Conservation (phyloP, 2,888 invertebrate species). For the Coleophora flavipennella region DNA sequence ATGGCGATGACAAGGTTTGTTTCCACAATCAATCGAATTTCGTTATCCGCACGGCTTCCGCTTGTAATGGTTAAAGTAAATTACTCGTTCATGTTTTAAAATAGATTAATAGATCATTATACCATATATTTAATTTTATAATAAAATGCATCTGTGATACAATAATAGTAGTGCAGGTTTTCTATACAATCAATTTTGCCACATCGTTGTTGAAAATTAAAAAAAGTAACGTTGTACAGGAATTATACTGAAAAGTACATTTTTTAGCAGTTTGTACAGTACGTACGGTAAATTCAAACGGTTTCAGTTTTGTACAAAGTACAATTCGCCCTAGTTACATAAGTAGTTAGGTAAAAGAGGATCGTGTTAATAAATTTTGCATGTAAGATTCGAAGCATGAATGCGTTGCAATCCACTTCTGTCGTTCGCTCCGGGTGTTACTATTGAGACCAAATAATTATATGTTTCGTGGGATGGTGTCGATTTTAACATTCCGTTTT, state of each 20-base stretch:
- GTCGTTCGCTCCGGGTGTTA: slow-evolving; percentile 62
- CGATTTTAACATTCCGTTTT: slow-evolving; percentile 71
- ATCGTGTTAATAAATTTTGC: slow-evolving; percentile 55
- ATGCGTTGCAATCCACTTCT: slow-evolving; percentile 51
- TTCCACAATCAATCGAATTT: slow-evolving; percentile 9
- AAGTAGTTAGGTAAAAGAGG: slow-evolving; percentile 70
- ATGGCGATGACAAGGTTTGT: no score
- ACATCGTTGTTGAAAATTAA: slow-evolving; percentile 41
- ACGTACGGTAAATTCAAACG: slow-evolving; percentile 51
- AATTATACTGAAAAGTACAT: slow-evolving; percentile 32
- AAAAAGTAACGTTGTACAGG: slow-evolving; percentile 30
- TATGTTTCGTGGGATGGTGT: slow-evolving; percentile 69
- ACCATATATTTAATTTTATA: slow-evolving; percentile 45
- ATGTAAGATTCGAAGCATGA: slow-evolving; percentile 56
- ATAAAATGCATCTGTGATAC: slow-evolving; percentile 66
- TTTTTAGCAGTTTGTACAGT: slow-evolving; percentile 51
- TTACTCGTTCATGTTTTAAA: slow-evolving; percentile 28
- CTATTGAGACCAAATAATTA: slow-evolving; percentile 71
- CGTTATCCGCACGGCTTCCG: slow-evolving; percentile 18
- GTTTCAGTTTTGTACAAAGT: slow-evolving; percentile 71
- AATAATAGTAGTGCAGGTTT: slow-evolving; percentile 51
- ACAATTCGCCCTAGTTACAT: slow-evolving; percentile 70
- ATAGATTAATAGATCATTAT: slow-evolving; percentile 28
- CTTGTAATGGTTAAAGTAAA: no score
- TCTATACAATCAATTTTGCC: slow-evolving; percentile 39